These are phyloP conservation scores for Tanytarsus gracilentus DNA, from an alignment of 2,888 invertebrate genomes.

Conservation along the genomic window DNA sequence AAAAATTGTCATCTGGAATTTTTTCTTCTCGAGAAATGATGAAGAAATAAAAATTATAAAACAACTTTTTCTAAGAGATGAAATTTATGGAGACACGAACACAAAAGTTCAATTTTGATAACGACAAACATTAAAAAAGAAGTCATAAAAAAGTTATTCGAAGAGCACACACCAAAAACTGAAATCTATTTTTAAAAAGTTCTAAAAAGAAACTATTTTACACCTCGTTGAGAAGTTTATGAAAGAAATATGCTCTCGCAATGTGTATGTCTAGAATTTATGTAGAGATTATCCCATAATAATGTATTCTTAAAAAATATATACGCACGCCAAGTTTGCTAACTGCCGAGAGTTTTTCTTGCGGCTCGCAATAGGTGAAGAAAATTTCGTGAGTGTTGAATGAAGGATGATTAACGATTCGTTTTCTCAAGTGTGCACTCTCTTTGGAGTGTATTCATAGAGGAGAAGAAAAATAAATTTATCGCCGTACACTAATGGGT, in stretches of 20 bases:
- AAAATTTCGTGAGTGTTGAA: no score
- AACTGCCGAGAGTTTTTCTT: no score
- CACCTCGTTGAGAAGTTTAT: slow-evolving; percentile 24
- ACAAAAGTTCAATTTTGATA: not conserved
- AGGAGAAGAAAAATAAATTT: no score
- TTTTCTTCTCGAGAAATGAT: not conserved
- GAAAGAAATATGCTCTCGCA: not conserved
- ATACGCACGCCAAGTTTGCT: not conserved
- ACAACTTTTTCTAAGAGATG: not conserved
- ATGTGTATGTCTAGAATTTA: not conserved
- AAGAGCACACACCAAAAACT: not conserved
- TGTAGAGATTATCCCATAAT: not conserved
- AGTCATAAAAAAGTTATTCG: not conserved
- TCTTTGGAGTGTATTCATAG: no score
- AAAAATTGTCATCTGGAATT: slow-evolving; percentile 24
- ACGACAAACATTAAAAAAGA: no score
- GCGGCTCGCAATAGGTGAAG: no score
- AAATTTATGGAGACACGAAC: not conserved
- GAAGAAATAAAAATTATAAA: no score
- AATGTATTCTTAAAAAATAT: not conserved
- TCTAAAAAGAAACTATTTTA: slow-evolving; percentile 18
- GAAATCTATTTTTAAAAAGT: slow-evolving; percentile 4
- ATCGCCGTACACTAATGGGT: slow-evolving; percentile 10
- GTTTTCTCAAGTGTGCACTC: no score
- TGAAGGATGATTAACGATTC: no score